Conservation (phyloP, 30 jellyfish, hydroid and myxozoan genomes). For the Aurelia aurita complex sp. Pacific region DNA sequence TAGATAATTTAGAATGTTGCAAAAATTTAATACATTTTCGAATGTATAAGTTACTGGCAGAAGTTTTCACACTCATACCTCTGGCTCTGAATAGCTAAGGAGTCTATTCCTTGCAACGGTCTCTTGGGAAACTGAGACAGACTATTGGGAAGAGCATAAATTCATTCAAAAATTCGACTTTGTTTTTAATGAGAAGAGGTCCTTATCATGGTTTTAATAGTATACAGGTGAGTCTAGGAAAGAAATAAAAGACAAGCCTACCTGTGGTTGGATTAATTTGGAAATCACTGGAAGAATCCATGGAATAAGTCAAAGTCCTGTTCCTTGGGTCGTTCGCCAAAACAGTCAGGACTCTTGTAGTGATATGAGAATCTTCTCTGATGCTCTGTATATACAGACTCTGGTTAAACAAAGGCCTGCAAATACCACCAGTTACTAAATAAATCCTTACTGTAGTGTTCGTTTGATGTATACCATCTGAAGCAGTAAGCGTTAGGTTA, state of each 20-base stretch:
- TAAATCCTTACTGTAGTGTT: conserved; percentile 8
- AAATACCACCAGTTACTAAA: conserved; percentile 16
- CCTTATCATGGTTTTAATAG: too few relatives aligned
- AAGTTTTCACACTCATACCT: too few relatives aligned
- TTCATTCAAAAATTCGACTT: too few relatives aligned
- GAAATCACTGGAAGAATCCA: conserved; percentile 36
- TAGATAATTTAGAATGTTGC: too few relatives aligned
- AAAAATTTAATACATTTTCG: too few relatives aligned
- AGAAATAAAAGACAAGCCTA: neutral
- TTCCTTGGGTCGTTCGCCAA: conserved; percentile 52
- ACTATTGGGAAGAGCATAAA: too few relatives aligned
- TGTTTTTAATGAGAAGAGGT: too few relatives aligned
- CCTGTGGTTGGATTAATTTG: conserved; percentile 35
- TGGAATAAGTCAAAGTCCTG: conserved; percentile 46
- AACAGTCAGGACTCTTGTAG: conserved; percentile 59
- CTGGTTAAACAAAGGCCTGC: conserved; percentile 75
- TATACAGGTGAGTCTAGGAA: too few relatives aligned
- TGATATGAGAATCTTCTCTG: conserved; percentile 57
- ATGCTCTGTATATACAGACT: conserved; percentile 45
- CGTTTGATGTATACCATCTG: conserved; percentile 55
- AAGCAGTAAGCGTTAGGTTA: conserved; percentile 58
- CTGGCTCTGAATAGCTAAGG: too few relatives aligned
- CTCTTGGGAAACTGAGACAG: too few relatives aligned
- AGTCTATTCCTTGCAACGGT: too few relatives aligned
- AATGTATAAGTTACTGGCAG: too few relatives aligned